phyloP scores from a whole-genome alignment of 2,797 vertebrate genomes.

The Tinamus major region DNA sequence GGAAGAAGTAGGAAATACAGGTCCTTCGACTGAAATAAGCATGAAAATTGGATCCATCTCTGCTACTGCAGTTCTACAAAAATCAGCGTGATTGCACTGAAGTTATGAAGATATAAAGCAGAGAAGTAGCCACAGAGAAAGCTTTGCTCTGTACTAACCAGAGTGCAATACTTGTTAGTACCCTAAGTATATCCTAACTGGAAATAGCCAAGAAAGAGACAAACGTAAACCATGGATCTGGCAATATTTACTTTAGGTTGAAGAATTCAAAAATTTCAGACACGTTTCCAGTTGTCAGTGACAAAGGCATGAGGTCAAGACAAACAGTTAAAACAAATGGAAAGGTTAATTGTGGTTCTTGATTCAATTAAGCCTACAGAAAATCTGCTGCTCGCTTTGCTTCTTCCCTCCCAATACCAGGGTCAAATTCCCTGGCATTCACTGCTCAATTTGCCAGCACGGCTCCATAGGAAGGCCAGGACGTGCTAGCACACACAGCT shows the following conservation, averaged over 20 bases:
- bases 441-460: neutral
- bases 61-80: neutral
- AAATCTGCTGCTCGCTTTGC: neutral
- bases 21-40: neutral
- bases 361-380: neutral
- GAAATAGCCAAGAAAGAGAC: neutral
- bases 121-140: neutral
- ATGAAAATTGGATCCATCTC: neutral
- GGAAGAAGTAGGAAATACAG: neutral
- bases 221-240: neutral
- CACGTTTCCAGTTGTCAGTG: neutral
- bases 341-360: neutral
- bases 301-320: neutral
- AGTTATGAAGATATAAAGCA: neutral
- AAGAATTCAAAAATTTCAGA: neutral
- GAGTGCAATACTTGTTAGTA: neutral
- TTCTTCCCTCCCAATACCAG: neutral
- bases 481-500: neutral
- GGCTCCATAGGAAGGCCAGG: neutral
- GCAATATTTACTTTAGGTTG: neutral
- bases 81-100: neutral
- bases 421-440: neutral
- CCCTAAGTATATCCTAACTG: neutral
- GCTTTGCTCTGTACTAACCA: neutral
- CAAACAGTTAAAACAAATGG: neutral